phyloP scores from a whole-genome alignment of 2,113 vertebrate genomes.

The Oreochromis niloticus region DNA sequence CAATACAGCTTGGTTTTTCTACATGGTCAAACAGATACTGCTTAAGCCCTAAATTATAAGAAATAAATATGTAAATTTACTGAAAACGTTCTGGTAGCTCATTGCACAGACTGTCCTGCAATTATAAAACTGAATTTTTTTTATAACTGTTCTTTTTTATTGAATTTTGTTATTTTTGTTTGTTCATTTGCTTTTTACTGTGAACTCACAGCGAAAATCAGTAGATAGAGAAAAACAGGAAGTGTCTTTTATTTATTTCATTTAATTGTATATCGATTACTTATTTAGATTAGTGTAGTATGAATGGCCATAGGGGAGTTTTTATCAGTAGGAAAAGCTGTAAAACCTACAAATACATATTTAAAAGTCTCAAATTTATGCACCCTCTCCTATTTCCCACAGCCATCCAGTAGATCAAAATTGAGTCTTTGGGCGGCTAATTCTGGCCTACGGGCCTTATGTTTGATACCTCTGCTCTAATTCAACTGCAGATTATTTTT shows the following conservation, averaged over 20 bases:
- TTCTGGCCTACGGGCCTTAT: background rate
- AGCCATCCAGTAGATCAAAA: background rate
- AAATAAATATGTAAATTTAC: background rate
- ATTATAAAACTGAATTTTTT: background rate
- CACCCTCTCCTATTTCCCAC: background rate
- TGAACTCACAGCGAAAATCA: background rate
- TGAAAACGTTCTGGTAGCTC: background rate
- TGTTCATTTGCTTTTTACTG: background rate
- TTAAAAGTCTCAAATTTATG: background rate
- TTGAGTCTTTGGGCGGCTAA: background rate
- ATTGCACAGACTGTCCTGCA: background rate
- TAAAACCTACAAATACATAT: background rate
- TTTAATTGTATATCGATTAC: background rate
- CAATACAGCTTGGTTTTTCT: background rate
- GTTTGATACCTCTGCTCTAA: background rate
- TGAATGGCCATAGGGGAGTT: background rate
- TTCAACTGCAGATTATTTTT: background rate
- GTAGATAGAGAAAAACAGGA: background rate
- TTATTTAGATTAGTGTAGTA: background rate
- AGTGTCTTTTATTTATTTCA: background rate
- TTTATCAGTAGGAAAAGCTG: background rate
- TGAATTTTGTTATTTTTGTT: background rate
- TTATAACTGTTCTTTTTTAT: background rate
- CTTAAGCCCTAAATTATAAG: background rate
- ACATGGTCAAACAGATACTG: background rate